Base-by-base conservation (phyloP, 2,888 invertebrate species). In the Catocala fraxini region DNA sequence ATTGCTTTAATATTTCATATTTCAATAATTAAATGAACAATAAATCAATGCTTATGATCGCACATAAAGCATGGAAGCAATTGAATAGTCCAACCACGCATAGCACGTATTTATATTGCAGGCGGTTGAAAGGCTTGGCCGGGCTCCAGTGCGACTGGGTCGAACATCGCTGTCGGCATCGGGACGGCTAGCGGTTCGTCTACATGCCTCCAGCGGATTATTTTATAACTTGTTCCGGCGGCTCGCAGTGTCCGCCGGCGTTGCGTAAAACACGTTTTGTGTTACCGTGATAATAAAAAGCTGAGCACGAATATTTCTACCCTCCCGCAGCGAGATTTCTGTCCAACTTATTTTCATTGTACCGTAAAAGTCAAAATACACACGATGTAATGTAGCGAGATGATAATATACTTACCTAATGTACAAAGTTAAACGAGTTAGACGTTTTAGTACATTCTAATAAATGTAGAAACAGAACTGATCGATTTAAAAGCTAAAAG, bases 151-250 rank as follows among this genome's bases (percentile, higher is more conserved):
- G 47, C 41, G 70, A 59, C 73, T 60, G 68, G 70, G 69, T 73
- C 71, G 68, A 75, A 75, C 62, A 63, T 65, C 64, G 65, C 66
- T 70, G 76, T 68, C 70, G 71, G 74, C 69, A 58, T 63, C 51
- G 70, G 61, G 51, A 59, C 53, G 63, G 53, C 71, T 63, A 63
- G 69, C 58, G 59, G 71, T 62, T 64, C 75, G 63, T 76, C 77
- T 66, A 71, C 69, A 68, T 68, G 65, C 68, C 68, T 70, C 75
- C 66, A 71, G 73, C 70, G 73, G 77, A 75, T 79, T 81, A 81
- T 79, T 81, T 79, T 78, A 80, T 78, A 79, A 81, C 78, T 76
- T 76, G 78, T 76, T 74, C 72, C 72, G 70, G 59, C 72, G 15
- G 49, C 74, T 70, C 68, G 70, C 51, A 56, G 60, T 62, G 55